Evolutionary conservation across 2,888 invertebrate species (phyloP).

Genomic region (Lamproptera curius): DNA sequence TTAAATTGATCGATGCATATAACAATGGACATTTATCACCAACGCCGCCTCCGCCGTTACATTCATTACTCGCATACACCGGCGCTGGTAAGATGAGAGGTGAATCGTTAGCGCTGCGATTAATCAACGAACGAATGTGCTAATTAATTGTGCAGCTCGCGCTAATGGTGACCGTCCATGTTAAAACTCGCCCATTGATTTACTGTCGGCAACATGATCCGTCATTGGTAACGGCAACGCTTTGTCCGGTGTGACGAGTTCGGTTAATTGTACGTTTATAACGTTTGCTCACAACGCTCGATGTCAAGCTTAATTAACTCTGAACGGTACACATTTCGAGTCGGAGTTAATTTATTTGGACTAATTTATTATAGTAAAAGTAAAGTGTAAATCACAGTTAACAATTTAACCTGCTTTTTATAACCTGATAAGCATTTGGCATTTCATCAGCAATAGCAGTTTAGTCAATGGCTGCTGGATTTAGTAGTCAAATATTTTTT

Average conservation of each 20-base stretch:
- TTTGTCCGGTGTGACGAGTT: background rate
- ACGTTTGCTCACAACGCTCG: background rate
- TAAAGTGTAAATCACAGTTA: too few relatives aligned
- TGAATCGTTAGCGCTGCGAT: conserved; percentile 19
- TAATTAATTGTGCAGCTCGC: conserved; percentile 17
- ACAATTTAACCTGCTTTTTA: too few relatives aligned
- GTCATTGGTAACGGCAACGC: background rate
- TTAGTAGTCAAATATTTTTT: too few relatives aligned
- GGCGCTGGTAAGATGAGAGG: conserved; percentile 13
- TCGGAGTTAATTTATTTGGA: too few relatives aligned
- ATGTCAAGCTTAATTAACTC: background rate
- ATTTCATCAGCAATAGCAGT: too few relatives aligned
- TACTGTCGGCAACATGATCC: conserved; percentile 22
- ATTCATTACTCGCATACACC: background rate
- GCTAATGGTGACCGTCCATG: conserved; percentile 14
- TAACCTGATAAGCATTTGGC: too few relatives aligned
- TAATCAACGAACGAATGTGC: conserved; percentile 19
- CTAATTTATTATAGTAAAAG: too few relatives aligned
- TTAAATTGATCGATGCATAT: too few relatives aligned
- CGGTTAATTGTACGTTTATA: background rate
- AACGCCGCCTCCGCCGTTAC: too few relatives aligned
- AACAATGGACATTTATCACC: too few relatives aligned
- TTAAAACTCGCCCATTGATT: conserved; percentile 24
- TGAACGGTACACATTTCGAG: background rate
- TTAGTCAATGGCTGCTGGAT: too few relatives aligned